A percentile compares a stretch with the other conserved stretches of the same genome.
Conservation (phyloP, 2,888 invertebrate species). For the Ectropis crepuscularia region DNA sequence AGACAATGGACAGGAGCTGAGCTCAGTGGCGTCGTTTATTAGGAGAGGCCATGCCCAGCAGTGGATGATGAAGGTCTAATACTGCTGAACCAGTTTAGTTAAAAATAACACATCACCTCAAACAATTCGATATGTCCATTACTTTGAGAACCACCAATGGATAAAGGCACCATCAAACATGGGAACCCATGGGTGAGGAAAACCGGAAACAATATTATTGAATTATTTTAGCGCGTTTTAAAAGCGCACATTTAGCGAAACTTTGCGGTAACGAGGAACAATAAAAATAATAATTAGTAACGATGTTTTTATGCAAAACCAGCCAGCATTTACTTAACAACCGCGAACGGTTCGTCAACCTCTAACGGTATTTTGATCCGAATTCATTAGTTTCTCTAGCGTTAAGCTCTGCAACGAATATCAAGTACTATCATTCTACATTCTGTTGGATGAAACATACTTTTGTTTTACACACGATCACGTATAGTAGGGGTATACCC, state of each 20-base stretch:
- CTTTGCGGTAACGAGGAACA: constrained; percentile 41
- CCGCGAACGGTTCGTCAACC: constrained; percentile 66
- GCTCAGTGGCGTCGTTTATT: too few species aligned
- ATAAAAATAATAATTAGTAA: constrained; percentile 41
- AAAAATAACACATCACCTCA: too few species aligned
- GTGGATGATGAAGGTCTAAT: too few species aligned
- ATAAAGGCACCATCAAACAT: not conserved
- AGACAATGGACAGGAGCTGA: too few species aligned
- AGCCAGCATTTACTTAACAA: constrained; percentile 57
- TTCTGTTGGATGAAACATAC: constrained; percentile 11
- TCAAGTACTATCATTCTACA: constrained; percentile 36
- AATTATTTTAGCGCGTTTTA: constrained; percentile 21
- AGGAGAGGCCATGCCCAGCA: too few species aligned
- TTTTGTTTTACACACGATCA: constrained; percentile 1
- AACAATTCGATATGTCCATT: not conserved
- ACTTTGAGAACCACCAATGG: constrained; percentile 4
- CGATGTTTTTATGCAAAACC: constrained; percentile 50
- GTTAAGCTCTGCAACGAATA: constrained; percentile 41
- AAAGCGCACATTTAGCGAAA: constrained; percentile 37
- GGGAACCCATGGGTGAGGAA: constrained; percentile 15
- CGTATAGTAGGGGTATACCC: not conserved
- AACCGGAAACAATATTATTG: constrained; percentile 16
- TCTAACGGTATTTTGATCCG: constrained; percentile 75
- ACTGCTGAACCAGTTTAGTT: too few species aligned
- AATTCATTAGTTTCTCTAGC: constrained; percentile 60